phyloP scores from a whole-genome alignment of 2,888 invertebrate species.

The Sepiola atlantica region DNA sequence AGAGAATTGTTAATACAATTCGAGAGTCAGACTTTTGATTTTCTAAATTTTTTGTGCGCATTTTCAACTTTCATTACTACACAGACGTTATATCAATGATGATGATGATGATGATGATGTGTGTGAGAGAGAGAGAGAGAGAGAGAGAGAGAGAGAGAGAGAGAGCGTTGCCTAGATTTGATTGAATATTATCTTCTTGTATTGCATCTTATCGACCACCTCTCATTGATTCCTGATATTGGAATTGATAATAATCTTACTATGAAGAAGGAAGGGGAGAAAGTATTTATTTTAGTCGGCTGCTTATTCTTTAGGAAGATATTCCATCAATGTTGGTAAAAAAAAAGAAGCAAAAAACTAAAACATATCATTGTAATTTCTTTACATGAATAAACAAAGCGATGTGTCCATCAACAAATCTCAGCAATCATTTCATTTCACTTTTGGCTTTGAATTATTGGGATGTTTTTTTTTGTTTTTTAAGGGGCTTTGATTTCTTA shows the following conservation, averaged over 20 bases:
- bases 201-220: not conserved
- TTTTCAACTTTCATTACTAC: no score
- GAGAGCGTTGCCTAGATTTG: not conserved
- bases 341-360: not conserved
- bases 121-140: no score
- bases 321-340: not conserved
- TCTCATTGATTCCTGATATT: conserved; percentile 32
- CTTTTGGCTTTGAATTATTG: not conserved
- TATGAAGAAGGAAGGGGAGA: not conserved
- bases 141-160: no score
- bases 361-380: not conserved
- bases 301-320: not conserved
- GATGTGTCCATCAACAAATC: not conserved
- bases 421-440: not conserved
- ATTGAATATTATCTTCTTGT: not conserved
- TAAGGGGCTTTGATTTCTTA: not conserved
- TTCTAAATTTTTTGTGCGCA: no score
- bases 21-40: no score
- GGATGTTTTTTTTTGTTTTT: not conserved
- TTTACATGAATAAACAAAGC: conserved; percentile 32
- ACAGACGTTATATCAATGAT: no score
- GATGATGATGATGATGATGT: no score
- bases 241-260: not conserved
- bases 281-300: not conserved
- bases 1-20: no score